Percentiles rank a stretch among this genome's conserved stretches.
Evolutionary conservation across 2,888 invertebrate species (phyloP).

Genomic region (Villa cingulata): DNA sequence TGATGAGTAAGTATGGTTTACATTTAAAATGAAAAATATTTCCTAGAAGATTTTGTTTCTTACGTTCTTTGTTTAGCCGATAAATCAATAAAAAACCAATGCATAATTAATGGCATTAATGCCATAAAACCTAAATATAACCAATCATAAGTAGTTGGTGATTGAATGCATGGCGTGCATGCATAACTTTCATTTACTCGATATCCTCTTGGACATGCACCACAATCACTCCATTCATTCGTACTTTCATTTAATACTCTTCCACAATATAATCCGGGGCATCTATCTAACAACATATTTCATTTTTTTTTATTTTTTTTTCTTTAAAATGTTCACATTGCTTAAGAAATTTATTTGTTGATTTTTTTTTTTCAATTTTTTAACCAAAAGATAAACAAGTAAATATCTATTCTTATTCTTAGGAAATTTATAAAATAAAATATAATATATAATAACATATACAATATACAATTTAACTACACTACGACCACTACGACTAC

Average conservation of each 20-base stretch:
- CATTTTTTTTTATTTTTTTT: background rate
- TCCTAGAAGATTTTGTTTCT: background rate
- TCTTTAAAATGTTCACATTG: too few relatives aligned
- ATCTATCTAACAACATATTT: constrained; percentile 15
- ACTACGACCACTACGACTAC: too few relatives aligned
- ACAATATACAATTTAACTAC: too few relatives aligned
- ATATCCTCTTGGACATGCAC: constrained; percentile 74
- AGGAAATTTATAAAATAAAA: too few relatives aligned
- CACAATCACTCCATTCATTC: constrained; percentile 67
- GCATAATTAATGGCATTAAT: constrained; percentile 69
- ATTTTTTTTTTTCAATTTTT: too few relatives aligned
- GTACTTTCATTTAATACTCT: constrained; percentile 51
- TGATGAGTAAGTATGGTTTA: too few relatives aligned
- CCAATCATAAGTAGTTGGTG: constrained; percentile 79
- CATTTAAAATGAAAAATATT: background rate
- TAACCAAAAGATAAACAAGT: too few relatives aligned
- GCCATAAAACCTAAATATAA: constrained; percentile 92
- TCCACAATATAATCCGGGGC: constrained; percentile 36
- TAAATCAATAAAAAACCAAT: constrained; percentile 86
- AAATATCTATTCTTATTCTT: too few relatives aligned
- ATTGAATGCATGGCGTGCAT: constrained; percentile 61
- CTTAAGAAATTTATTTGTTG: too few relatives aligned
- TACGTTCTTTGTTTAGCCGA: constrained; percentile 60
- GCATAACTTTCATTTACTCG: constrained; percentile 54
- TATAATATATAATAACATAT: too few relatives aligned